phyloP scores from a whole-genome alignment of 2,113 vertebrate genomes.

The Porphyrio hochstetteri region DNA sequence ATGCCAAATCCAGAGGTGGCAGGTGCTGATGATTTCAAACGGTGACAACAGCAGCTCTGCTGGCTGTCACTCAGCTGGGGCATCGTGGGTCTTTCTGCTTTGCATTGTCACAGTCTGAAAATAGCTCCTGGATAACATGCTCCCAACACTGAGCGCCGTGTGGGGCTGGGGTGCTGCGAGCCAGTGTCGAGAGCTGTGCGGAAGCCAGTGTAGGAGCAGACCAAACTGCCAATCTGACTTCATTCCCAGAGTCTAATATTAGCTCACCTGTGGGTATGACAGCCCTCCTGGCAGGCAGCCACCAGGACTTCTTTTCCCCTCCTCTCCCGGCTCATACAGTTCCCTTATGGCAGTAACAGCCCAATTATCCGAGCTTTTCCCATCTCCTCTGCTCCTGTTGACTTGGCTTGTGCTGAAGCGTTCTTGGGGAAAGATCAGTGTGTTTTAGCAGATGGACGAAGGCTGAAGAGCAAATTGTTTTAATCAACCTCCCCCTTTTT shows the following conservation, averaged over 20 bases:
- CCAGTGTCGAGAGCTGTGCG: background rate
- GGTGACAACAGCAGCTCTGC: background rate
- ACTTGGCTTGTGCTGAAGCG: background rate
- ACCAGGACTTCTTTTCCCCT: background rate
- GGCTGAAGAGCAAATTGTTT: constrained; percentile 46
- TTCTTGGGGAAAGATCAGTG: background rate
- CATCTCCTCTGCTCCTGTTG: background rate
- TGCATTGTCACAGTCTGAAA: constrained; percentile 38
- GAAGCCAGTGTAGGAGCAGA: background rate
- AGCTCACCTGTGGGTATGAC: background rate
- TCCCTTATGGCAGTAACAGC: background rate
- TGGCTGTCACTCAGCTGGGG: constrained; percentile 14
- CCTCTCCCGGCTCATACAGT: background rate
- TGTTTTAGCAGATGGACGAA: constrained; percentile 19
- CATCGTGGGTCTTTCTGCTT: background rate
- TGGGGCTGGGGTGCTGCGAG: background rate
- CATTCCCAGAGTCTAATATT: background rate
- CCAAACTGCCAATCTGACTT: background rate
- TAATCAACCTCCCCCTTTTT: background rate
- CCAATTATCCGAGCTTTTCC: background rate
- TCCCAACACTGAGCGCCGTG: background rate
- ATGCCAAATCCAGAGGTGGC: constrained; percentile 1
- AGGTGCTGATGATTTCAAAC: background rate
- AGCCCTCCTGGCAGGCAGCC: background rate
- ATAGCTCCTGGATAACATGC: background rate